These are phyloP conservation scores for Heterodera schachtii DNA, from an alignment of 1,140 invertebrate species.

Conservation along the genomic window DNA sequence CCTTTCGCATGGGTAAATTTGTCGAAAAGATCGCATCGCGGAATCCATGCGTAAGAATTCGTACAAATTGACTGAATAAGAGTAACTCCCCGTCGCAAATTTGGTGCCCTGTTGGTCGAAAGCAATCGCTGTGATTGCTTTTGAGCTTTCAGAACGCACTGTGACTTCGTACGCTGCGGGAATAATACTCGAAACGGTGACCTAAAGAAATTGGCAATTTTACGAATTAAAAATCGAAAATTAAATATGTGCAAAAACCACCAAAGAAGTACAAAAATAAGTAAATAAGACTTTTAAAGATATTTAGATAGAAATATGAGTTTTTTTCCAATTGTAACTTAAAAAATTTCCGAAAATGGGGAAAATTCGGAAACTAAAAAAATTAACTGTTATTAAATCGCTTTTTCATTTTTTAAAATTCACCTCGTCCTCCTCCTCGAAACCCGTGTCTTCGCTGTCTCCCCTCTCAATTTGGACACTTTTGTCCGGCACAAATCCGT, in stretches of 20 bases:
- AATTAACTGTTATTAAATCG: not conserved
- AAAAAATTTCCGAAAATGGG: too few relatives aligned
- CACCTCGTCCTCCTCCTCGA: constrained; percentile 36
- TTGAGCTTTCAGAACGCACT: constrained; percentile 19
- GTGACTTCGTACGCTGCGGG: constrained; percentile 51
- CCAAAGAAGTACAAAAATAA: too few relatives aligned
- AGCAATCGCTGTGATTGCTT: constrained; percentile 75
- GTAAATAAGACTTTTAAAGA: too few relatives aligned
- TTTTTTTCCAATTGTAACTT: too few relatives aligned
- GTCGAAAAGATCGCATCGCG: constrained; percentile 84
- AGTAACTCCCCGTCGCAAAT: constrained; percentile 83
- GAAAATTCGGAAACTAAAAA: not conserved
- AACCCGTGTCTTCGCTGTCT: constrained; percentile 39
- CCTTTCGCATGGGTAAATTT: constrained; percentile 87
- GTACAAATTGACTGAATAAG: constrained; percentile 95
- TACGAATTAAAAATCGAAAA: too few relatives aligned
- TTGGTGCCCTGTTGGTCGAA: constrained; percentile 89
- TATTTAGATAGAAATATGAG: too few relatives aligned
- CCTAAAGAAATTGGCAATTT: constrained; percentile 26
- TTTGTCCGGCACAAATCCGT: constrained; percentile 45
- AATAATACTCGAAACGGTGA: constrained; percentile 51
- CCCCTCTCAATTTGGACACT: constrained; percentile 30
- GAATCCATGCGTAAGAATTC: constrained; percentile 97
- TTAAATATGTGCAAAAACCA: too few relatives aligned
- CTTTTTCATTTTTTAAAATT: not conserved